Base-by-base conservation (phyloP, 2,113 vertebrate species). In the Gnathochromis pfefferi region DNA sequence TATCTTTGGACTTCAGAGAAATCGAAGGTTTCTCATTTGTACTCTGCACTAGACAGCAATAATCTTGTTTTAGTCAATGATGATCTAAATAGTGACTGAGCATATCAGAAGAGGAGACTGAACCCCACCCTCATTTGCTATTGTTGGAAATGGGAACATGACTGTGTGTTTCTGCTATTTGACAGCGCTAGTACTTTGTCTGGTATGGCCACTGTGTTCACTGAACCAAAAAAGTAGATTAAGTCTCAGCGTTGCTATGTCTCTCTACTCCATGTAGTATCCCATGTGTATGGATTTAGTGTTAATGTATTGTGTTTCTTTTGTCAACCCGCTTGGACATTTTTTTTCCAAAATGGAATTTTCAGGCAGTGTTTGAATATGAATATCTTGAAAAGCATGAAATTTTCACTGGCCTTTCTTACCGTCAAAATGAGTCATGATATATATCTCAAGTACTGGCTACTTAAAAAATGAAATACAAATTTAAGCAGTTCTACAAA, bases 201-300 rank as follows among this genome's bases (percentile, higher is more conserved):
- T 53, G 84, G 78, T 73, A 42, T 47, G 45, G 79, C 80, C 84
- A 9, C 53, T 92, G 85, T 83, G 90, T 49, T 89, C 86, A 87
- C 14, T 89, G 82, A 90, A 90, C 87, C 84, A 83, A 81, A 83
- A 85, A 79, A 73, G 53, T 65, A 82, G 87, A 85, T 89, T 68
- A 85, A 12, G 21, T 73, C 42, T 85, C 51, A 23, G 47, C 19
- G 40, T 80, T 55, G 31, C 35, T 42, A 38, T 57, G 54, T 81
- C n/a, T 80, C 53, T 47, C 16, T 40, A 16, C 21, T 80, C 21
- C 58, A 12, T 57, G 78, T 26, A 11, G 31, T 33, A 16, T 47
- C 19, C 4, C 2, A 3, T 42, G 21, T 80, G 60, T 73, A 23
- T 84, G 11, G 81, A 9, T 45, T 2, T 54, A 21, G 63, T 51